A percentile compares a stretch with the other conserved stretches of the same genome.
These are phyloP conservation scores for Drosophila triauraria DNA, from an alignment of 1,140 invertebrate species.

Conservation along the genomic window DNA sequence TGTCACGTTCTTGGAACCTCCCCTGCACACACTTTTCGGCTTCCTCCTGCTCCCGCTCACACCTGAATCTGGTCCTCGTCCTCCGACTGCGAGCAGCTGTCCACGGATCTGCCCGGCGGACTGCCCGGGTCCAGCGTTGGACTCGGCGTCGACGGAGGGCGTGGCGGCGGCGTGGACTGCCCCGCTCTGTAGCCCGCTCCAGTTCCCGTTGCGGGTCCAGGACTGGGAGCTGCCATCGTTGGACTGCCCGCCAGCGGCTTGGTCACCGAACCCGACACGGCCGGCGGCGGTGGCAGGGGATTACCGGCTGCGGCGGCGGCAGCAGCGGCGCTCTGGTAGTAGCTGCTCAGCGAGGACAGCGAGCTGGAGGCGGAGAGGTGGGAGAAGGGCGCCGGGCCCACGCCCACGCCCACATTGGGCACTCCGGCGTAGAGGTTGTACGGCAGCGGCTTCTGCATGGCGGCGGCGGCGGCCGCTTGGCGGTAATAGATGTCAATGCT, in stretches of 20 bases:
- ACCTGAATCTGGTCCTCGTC: conserved; percentile 84
- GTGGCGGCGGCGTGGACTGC: conserved; percentile 40
- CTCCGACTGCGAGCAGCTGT: conserved; percentile 81
- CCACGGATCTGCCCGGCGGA: conserved; percentile 81
- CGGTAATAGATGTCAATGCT: conserved; percentile 93
- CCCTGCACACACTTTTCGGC: neutral
- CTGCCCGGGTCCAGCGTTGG: conserved; percentile 84
- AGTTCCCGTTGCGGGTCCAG: neutral
- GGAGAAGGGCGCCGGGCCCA: conserved; percentile 74
- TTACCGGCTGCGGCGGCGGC: conserved; percentile 60
- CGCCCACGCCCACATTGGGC: conserved; percentile 63
- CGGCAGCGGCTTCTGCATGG: conserved; percentile 94
- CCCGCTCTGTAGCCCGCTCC: conserved; percentile 6
- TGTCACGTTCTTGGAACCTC: neutral
- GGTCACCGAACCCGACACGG: neutral
- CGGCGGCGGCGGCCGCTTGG: conserved; percentile 89
- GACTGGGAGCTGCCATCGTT: neutral
- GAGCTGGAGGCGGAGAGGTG: conserved; percentile 84
- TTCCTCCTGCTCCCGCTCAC: conserved; percentile 34
- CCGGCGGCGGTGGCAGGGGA: conserved; percentile 11
- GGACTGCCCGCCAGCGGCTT: conserved; percentile 8
- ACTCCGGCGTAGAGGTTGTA: conserved; percentile 88
- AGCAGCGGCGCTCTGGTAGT: conserved; percentile 78
- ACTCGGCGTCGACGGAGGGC: conserved; percentile 80
- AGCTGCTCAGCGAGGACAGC: conserved; percentile 83